Conservation (phyloP, 2,888 invertebrate species). For the Rhimphoctona megacephalus region DNA sequence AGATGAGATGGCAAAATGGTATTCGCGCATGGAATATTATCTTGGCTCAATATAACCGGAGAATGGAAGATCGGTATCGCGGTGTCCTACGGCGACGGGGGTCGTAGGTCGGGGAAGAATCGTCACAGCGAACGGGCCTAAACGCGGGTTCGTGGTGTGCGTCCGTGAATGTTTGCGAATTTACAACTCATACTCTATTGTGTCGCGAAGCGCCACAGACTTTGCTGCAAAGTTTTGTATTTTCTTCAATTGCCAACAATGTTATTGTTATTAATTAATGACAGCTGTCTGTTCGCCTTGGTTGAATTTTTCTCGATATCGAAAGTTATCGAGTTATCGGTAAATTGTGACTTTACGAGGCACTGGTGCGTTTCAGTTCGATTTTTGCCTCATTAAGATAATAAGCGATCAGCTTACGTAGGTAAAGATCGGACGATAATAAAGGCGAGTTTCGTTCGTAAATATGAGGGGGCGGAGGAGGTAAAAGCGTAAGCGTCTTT, state of each 20-base stretch:
- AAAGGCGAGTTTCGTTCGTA: neutral
- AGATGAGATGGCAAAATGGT: slow-evolving; percentile 58
- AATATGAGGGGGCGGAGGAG: neutral
- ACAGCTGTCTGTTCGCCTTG: neutral
- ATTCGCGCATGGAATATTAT: slow-evolving; percentile 61
- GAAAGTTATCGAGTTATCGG: neutral
- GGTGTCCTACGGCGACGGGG: slow-evolving; percentile 66
- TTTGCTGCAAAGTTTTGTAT: neutral
- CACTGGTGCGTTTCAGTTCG: neutral
- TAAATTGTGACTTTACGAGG: neutral
- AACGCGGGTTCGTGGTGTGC: slow-evolving; percentile 36
- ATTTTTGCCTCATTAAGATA: slow-evolving; percentile 13
- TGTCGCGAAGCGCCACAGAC: neutral
- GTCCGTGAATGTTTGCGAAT: slow-evolving; percentile 13
- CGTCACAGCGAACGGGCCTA: slow-evolving; percentile 60
- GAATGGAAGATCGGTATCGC: slow-evolving; percentile 69
- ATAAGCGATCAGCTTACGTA: slow-evolving; percentile 3
- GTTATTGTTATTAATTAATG: neutral
- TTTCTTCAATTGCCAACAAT: neutral
- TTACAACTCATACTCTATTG: neutral
- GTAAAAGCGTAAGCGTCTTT: slow-evolving; percentile 26
- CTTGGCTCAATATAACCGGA: slow-evolving; percentile 57
- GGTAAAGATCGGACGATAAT: slow-evolving; percentile 21
- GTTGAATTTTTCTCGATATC: neutral
- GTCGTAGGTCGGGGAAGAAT: slow-evolving; percentile 68